Base-by-base conservation (phyloP, 2,797 vertebrate genomes). In the Threskiornis aethiopicus region DNA sequence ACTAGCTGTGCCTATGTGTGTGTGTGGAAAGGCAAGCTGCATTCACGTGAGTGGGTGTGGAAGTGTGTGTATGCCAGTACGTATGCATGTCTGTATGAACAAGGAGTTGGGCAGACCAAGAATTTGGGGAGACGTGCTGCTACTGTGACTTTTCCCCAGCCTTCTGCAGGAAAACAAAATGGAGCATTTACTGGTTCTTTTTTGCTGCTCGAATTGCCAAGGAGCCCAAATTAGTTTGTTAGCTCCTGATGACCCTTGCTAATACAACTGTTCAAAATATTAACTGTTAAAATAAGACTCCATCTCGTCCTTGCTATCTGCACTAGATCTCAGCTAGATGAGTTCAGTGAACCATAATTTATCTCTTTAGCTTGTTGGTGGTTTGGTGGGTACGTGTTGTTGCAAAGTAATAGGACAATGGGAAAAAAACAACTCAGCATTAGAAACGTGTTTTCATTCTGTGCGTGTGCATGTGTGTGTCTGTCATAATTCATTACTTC, bases 401-500 rank as follows among this genome's bases (percentile, higher is more conserved):
- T 94, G 54, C 49, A 80, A 78, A 92, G 37, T 54, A 70, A 52
- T 54, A 80, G 52, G 87, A 54, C 29, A 87, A 66, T 11, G 29
- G 46, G 59, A 80, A 55, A 92, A 93, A 51, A 14, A 1, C 13
- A 76, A 9, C 71, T 83, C 25, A 41, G 42, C 37, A 37, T 70
- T 49, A 85, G 67, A 96, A 96, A 77, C 22, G 70, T 87, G 35
- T 92, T 95, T 94, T 94, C 29, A 64, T 75, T 88, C 12, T 80
- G 4, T 92, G 13, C 64, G 26, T 81, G 17, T 18, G 2, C 67
- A 16, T 87, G 39, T 83, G 25, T 70, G 35, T 57, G 37, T 90
- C 55, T 95, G 70, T 52, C 78, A 61, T 93, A 96, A 93, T 94
- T 94, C 86, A 89, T 87, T 94, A 78, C 82, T 96, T 96, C 83